A percentile compares a stretch with the other conserved stretches of the same genome.
These are phyloP conservation scores for Umimayanthus chanpuru DNA, from an alignment of 92 coral and sea anemone species.

Conservation along the genomic window DNA sequence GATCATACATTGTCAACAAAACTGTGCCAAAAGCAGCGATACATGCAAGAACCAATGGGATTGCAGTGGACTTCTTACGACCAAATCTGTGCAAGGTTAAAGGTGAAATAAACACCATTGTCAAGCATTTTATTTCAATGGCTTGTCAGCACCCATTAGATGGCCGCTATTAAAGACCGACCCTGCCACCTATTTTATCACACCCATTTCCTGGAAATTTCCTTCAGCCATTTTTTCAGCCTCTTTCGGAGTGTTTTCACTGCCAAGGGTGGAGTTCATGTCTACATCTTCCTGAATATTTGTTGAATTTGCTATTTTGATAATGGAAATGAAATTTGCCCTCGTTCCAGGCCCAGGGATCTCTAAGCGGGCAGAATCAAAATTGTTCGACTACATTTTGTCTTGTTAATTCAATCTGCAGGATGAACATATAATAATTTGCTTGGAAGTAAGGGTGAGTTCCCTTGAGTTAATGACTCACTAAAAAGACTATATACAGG, in stretches of 20 bases:
- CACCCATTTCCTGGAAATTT: neutral
- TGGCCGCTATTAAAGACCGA: no score
- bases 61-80: constrained; percentile 26
- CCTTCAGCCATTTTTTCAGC: neutral
- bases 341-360: neutral
- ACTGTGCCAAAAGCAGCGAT: constrained; percentile 14
- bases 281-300: neutral
- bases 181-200: neutral
- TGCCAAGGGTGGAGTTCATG: neutral
- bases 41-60: constrained; percentile 24
- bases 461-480: no score
- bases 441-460: no score
- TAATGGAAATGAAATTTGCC: neutral
- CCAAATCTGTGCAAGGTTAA: constrained; percentile 1
- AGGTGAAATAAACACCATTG: neutral
- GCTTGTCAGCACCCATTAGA: no score
- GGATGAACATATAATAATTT: neutral
- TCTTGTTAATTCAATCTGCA: neutral
- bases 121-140: no score
- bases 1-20: neutral
- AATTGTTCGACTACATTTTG: neutral
- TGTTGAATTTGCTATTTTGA: neutral
- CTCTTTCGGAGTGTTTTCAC: constrained; percentile 2
- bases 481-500: no score
- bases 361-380: no score